These are phyloP conservation scores for Terebella lapidaria DNA, from an alignment of 2,888 invertebrate genomes.

Conservation along the genomic window DNA sequence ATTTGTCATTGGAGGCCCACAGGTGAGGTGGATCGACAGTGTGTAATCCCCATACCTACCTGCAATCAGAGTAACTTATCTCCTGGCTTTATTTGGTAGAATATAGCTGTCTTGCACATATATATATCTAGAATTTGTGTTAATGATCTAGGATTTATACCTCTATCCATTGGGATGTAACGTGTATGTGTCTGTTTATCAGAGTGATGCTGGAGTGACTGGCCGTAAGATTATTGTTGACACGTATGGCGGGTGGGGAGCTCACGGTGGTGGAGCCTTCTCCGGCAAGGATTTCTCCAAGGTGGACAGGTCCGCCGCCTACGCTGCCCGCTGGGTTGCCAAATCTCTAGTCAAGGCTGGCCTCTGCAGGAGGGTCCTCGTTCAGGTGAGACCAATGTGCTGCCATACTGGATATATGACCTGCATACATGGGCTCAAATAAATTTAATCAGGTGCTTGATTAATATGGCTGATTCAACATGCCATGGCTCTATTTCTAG, in stretches of 20 bases:
- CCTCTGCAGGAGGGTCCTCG: constrained; percentile 91
- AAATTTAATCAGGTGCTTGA: not conserved
- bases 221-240: constrained; percentile 99
- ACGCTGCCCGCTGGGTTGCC: constrained; percentile 98
- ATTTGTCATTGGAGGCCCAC: constrained; percentile 95
- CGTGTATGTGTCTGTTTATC: no score
- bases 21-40: no score
- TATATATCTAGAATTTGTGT: not conserved
- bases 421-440: not conserved
- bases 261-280: constrained; percentile 99
- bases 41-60: no score
- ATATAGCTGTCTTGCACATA: not conserved
- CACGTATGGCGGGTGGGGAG: constrained; percentile 99
- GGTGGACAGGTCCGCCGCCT: constrained; percentile 89
- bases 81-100: not conserved
- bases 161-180: constrained; percentile 64
- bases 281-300: constrained; percentile 90
- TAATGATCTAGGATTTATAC: not conserved
- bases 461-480: not conserved
- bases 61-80: not conserved
- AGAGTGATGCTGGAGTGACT: constrained; percentile 95
- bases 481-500: no score
- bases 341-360: constrained; percentile 94
- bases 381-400: constrained; percentile 67
- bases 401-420: not conserved